Evolutionary conservation across 2,797 vertebrate genomes (phyloP).

Genomic region (Glyptemys insculpta): DNA sequence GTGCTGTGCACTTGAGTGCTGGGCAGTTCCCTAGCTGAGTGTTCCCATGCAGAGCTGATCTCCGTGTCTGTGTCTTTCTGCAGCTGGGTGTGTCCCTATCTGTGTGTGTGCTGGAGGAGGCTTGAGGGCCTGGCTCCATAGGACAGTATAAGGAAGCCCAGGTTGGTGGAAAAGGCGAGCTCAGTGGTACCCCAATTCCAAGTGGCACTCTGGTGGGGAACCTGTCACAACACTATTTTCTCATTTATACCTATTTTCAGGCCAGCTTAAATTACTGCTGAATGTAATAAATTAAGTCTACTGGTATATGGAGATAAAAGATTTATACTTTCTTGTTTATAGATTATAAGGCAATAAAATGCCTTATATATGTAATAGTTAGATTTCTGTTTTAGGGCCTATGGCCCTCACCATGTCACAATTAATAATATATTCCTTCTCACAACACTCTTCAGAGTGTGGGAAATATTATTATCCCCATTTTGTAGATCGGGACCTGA

Average conservation of each 20-base stretch:
- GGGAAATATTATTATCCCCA: neutral
- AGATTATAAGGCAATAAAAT: neutral
- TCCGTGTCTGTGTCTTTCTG: no score
- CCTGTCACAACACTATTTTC: neutral
- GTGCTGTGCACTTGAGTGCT: no score
- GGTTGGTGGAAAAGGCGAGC: no score
- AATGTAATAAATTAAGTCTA: neutral
- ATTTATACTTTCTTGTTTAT: neutral
- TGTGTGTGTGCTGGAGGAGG: no score
- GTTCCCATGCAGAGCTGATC: no score
- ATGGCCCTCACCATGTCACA: neutral
- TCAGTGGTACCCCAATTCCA: no score
- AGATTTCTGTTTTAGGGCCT: neutral
- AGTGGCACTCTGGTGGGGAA: no score
- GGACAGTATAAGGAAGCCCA: no score
- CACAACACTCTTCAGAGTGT: rapidly evolving
- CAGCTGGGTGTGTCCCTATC: no score
- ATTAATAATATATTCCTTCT: rapidly evolving
- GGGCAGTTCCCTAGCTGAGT: no score
- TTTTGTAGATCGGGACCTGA: neutral
- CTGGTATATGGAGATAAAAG: neutral
- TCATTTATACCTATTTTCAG: neutral
- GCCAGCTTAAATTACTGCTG: neutral
- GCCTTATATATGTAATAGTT: neutral
- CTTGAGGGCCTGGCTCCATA: no score